These are phyloP conservation scores for Pungitius pungitius DNA, from an alignment of 2,113 vertebrate genomes.

Conservation along the genomic window DNA sequence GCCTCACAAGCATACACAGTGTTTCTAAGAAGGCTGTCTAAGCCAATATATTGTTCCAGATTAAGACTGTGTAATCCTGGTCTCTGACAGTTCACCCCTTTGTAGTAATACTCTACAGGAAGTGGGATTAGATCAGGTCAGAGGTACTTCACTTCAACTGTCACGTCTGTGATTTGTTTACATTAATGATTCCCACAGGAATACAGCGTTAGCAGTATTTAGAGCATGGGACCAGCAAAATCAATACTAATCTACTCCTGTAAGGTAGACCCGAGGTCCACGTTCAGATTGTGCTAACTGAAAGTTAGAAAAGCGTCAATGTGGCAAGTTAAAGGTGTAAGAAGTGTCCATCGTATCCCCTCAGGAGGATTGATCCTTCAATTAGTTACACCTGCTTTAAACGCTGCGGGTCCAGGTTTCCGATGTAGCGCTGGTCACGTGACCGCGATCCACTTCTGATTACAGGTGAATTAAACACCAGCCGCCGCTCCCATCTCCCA, in stretches of 20 bases:
- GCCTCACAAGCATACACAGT: constrained; percentile 33
- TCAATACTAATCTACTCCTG: constrained; percentile 51
- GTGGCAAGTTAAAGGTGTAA: constrained; percentile 1
- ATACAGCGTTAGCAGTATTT: constrained; percentile 42
- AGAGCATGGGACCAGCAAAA: constrained; percentile 34
- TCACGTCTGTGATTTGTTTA: constrained; percentile 50
- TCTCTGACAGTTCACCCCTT: constrained; percentile 61
- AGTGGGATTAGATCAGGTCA: constrained; percentile 68
- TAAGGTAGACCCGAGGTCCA: neutral
- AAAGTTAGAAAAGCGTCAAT: constrained; percentile 14
- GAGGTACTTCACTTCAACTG: constrained; percentile 38
- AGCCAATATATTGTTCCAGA: constrained; percentile 77
- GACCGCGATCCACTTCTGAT: neutral
- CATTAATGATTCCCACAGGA: constrained; percentile 49
- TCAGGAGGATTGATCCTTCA: neutral
- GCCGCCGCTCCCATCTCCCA: neutral
- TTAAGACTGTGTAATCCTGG: constrained; percentile 70
- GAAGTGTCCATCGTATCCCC: neutral
- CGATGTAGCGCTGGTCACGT: neutral
- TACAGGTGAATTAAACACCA: constrained; percentile 7
- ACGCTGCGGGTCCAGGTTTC: constrained; percentile 4
- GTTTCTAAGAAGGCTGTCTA: constrained; percentile 62
- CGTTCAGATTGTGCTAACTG: neutral
- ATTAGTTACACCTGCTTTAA: neutral
- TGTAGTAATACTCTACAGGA: constrained; percentile 56